A percentile compares a stretch with the other conserved stretches of the same genome.
Evolutionary conservation across 2,888 invertebrate species (phyloP).

Genomic region (Eilema sororculum): DNA sequence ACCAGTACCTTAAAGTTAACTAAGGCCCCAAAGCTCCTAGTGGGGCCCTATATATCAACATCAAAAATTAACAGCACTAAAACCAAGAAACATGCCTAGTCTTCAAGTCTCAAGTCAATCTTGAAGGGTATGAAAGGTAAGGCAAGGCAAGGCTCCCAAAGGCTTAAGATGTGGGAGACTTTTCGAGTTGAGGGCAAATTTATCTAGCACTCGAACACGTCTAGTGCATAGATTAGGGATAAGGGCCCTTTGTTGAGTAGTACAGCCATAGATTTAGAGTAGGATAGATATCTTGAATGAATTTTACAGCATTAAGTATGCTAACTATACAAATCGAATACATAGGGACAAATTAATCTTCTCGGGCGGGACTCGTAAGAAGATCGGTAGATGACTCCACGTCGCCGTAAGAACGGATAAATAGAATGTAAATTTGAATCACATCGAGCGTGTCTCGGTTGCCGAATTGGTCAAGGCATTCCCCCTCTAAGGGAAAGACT

Average conservation of each 20-base stretch:
- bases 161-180: constrained; percentile 26
- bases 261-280: not conserved
- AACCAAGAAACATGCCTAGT: not conserved
- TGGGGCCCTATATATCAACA: not conserved
- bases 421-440: too few species aligned
- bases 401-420: too few species aligned
- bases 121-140: not conserved
- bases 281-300: not conserved
- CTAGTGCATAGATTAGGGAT: constrained; percentile 17
- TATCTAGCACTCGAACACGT: constrained; percentile 53
- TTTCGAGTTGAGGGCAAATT: constrained; percentile 41
- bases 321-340: too few species aligned
- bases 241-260: constrained; percentile 1
- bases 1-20: too few species aligned
- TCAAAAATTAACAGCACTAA: not conserved
- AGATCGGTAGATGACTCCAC: too few species aligned
- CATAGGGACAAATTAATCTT: too few species aligned
- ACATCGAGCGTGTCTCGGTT: too few species aligned
- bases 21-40: too few species aligned
- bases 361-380: too few species aligned
- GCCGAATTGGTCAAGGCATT: too few species aligned
- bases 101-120: not conserved
- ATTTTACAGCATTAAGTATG: too few species aligned
- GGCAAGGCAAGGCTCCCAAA: constrained; percentile 11
- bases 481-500: too few species aligned